A percentile compares a stretch with the other conserved stretches of the same genome.
Evolutionary conservation across 2,888 invertebrate species (phyloP).

Genomic region (Calameuta idolon): DNA sequence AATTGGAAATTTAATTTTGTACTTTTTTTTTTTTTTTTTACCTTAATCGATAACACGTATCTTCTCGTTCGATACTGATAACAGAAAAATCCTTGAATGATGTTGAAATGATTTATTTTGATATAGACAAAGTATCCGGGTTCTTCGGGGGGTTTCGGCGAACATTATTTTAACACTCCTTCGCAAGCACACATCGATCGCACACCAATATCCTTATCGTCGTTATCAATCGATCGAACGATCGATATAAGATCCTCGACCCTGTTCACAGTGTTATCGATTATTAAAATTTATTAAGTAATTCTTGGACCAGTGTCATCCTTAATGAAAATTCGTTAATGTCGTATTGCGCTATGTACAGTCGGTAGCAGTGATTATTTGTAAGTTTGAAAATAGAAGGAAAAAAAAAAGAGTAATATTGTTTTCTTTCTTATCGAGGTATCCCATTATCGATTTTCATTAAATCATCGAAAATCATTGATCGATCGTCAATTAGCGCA

Average conservation of each 20-base stretch:
- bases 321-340: not conserved
- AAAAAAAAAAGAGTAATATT: not conserved
- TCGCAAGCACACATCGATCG: slow-evolving; percentile 36
- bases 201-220: slow-evolving; percentile 17
- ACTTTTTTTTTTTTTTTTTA: no score
- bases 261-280: not conserved
- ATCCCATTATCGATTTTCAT: slow-evolving; percentile 11
- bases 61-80: not conserved
- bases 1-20: not conserved
- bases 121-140: slow-evolving; percentile 41
- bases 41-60: not conserved
- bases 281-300: not conserved
- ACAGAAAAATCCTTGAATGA: not conserved
- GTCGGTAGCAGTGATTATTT: no score
- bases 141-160: slow-evolving; percentile 41
- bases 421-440: slow-evolving; percentile 6
- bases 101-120: slow-evolving; percentile 35
- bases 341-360: not conserved
- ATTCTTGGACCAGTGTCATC: not conserved
- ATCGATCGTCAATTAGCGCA: not conserved
- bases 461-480: slow-evolving; percentile 12
- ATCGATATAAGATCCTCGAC: not conserved
- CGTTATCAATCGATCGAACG: not conserved
- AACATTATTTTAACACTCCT: slow-evolving; percentile 43
- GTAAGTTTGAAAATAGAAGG: not conserved